Evolutionary conservation across 92 coral and sea anemone species (phyloP).

Genomic region (Anthopleura xanthogrammica): DNA sequence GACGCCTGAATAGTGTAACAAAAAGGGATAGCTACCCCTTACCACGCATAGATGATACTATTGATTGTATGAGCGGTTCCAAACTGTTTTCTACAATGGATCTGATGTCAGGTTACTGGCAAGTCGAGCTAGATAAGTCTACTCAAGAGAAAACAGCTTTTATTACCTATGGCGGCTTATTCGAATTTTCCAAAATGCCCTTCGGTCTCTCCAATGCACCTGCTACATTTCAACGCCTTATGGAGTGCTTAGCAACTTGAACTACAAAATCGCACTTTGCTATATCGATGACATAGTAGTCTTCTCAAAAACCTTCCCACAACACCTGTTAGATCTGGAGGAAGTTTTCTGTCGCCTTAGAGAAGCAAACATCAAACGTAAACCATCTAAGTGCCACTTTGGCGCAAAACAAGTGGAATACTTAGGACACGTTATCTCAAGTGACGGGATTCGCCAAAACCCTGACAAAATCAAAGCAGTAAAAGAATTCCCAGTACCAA

Average conservation of each 20-base stretch:
- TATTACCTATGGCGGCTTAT: not conserved
- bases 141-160: not conserved
- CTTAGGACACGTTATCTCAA: not conserved
- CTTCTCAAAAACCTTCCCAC: too few relatives aligned
- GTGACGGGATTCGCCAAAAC: not conserved
- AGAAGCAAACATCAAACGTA: too few relatives aligned
- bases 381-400: not conserved
- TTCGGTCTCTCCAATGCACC: not conserved
- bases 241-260: not conserved
- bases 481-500: constrained; percentile 4
- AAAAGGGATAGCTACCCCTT: constrained; percentile 36
- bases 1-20: constrained; percentile 1
- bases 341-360: too few relatives aligned
- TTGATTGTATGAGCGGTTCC: constrained; percentile 12
- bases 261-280: not conserved
- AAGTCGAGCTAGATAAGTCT: not conserved
- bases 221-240: not conserved
- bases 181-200: not conserved
- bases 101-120: not conserved
- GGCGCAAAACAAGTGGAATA: not conserved
- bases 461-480: constrained; percentile 12
- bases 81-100: not conserved
- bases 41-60: constrained; percentile 45
- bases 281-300: too few relatives aligned
- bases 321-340: too few relatives aligned